Evolutionary conservation across 2,113 vertebrate species (phyloP).

Genomic region (Ploceus nigricollis): DNA sequence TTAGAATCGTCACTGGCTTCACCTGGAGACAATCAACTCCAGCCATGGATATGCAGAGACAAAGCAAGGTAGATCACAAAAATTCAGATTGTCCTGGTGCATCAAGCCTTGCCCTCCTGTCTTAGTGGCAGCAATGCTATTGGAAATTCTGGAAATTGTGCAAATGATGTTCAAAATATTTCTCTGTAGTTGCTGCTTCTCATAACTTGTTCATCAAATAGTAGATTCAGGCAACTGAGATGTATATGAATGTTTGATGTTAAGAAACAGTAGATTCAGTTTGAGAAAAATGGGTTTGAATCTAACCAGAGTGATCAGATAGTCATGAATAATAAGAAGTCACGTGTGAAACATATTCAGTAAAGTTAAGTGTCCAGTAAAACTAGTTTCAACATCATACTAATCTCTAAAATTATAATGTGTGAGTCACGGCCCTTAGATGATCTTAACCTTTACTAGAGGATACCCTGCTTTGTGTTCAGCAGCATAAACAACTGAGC

Average conservation of each 20-base stretch:
- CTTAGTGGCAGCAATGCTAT: not conserved
- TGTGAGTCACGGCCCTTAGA: constrained; percentile 57
- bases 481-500: constrained; percentile 48
- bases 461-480: constrained; percentile 45
- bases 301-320: not conserved
- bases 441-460: constrained; percentile 61
- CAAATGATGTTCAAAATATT: not conserved
- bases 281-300: constrained; percentile 5
- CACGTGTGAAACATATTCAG: constrained; percentile 56
- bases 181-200: not conserved
- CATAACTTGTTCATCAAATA: not conserved
- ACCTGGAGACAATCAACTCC: not conserved
- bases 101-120: not conserved
- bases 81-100: not conserved
- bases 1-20: not conserved
- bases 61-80: not conserved
- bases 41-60: not conserved
- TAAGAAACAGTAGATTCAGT: not conserved
- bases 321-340: constrained; percentile 36
- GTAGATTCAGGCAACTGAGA: not conserved
- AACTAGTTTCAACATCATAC: constrained; percentile 61
- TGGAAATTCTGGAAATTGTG: not conserved
- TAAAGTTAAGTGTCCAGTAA: constrained; percentile 63
- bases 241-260: not conserved
- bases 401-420: constrained; percentile 65